Evolutionary conservation across 2,797 vertebrate species (phyloP).

Genomic region (Zenarchopterus dispar): DNA sequence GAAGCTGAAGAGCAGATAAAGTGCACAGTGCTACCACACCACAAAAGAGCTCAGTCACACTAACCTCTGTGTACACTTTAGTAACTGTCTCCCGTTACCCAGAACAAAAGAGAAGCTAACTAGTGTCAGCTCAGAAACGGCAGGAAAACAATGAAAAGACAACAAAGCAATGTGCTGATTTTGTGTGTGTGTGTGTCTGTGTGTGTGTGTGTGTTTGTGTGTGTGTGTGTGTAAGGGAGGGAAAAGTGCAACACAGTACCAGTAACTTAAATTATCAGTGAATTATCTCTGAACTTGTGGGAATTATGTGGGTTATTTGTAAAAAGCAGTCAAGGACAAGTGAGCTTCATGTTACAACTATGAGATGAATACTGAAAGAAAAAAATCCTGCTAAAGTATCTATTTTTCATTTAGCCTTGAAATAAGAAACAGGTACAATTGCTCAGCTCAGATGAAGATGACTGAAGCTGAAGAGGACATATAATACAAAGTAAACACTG

Average conservation of each 20-base stretch:
- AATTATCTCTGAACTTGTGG: slow-evolving; percentile 79
- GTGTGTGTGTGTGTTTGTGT: too few relatives aligned
- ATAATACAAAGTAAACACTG: slow-evolving; percentile 33
- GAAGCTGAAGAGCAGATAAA: slow-evolving; percentile 69
- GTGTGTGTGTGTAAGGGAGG: too few relatives aligned
- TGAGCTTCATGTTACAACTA: slow-evolving; percentile 77
- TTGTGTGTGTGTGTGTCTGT: slow-evolving; percentile 39
- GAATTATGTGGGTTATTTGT: slow-evolving; percentile 82
- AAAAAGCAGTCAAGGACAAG: slow-evolving; percentile 79
- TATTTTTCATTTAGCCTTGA: slow-evolving; percentile 76
- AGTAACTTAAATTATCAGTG: slow-evolving; percentile 79
- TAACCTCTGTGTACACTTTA: slow-evolving; percentile 80
- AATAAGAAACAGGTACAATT: slow-evolving; percentile 64
- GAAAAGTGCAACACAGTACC: slow-evolving; percentile 76
- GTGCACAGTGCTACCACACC: slow-evolving; percentile 72
- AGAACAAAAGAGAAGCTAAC: slow-evolving; percentile 82
- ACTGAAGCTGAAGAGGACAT: slow-evolving; percentile 33
- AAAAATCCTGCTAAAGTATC: slow-evolving; percentile 58
- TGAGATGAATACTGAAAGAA: slow-evolving; percentile 75
- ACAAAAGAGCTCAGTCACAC: slow-evolving; percentile 78
- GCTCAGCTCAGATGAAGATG: slow-evolving; percentile 31
- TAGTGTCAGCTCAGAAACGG: slow-evolving; percentile 80
- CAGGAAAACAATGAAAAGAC: slow-evolving; percentile 70
- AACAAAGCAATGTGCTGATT: slow-evolving; percentile 79
- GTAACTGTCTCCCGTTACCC: slow-evolving; percentile 78